Conservation (phyloP, 1,140 invertebrate genomes). For the Heterodera schachtii region DNA sequence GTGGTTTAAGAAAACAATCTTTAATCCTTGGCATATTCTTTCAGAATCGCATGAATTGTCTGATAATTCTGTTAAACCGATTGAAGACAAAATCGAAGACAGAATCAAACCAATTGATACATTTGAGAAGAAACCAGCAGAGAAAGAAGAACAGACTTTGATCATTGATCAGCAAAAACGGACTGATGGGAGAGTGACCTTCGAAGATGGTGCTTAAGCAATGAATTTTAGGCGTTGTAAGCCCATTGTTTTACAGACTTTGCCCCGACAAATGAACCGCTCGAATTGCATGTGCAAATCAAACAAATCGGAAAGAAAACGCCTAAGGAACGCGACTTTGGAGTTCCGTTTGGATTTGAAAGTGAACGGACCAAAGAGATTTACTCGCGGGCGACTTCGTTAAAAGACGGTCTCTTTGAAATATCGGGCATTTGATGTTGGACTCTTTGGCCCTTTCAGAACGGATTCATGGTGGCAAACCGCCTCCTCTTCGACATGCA, state of each 20-base stretch:
- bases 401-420: background rate
- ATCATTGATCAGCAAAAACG: background rate
- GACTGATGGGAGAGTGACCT: background rate
- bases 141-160: background rate
- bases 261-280: too few species aligned
- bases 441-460: background rate
- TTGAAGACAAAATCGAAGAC: background rate
- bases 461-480: background rate
- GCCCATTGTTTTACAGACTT: background rate
- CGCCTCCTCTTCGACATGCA: background rate
- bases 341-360: background rate
- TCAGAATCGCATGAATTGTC: background rate
- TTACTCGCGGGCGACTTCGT: slow-evolving; percentile 20
- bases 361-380: slow-evolving; percentile 10
- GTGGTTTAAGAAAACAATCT: background rate
- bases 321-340: background rate
- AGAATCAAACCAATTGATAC: too few species aligned
- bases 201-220: slow-evolving; percentile 7
- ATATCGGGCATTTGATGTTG: background rate
- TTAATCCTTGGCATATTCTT: background rate
- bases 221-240: background rate
- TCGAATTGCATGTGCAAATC: slow-evolving; percentile 30
- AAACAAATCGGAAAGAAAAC: slow-evolving; percentile 9
- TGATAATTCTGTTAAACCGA: background rate
- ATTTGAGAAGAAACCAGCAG: background rate